A percentile compares a stretch with the other conserved stretches of the same genome.
Conservation (phyloP, 2,888 invertebrate genomes). For the Gryllus longicercus region DNA sequence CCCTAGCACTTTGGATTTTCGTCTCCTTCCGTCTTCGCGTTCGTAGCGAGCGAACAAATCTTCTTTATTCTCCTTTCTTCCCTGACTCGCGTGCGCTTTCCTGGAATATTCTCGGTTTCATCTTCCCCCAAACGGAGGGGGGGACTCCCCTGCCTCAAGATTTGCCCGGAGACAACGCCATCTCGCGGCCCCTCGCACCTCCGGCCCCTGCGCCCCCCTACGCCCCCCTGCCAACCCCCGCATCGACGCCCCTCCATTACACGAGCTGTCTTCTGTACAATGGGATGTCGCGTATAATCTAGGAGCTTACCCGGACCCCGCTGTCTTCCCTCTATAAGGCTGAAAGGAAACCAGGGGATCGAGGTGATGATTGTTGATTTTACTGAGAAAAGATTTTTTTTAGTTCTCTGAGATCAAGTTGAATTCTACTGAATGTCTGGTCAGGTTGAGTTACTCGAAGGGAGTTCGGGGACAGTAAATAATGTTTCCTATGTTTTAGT, state of each 20-base stretch:
- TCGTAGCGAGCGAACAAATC: background rate
- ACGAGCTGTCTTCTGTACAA: conserved; percentile 2
- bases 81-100: background rate
- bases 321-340: background rate
- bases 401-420: background rate
- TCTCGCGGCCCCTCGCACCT: background rate
- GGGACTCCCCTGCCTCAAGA: conserved; percentile 24
- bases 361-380: conserved; percentile 5
- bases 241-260: conserved; percentile 18
- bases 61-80: conserved; percentile 12
- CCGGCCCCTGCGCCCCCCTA: background rate
- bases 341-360: background rate
- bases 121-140: background rate
- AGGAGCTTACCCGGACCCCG: background rate
- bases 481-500: no score
- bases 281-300: conserved; percentile 17
- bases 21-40: background rate
- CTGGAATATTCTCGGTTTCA: conserved; percentile 20
- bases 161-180: conserved; percentile 32
- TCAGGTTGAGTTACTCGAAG: no score
- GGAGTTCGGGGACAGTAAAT: no score
- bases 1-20: background rate
- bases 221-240: background rate
- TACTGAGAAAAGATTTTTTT: background rate
- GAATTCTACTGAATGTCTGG: background rate